Base-by-base conservation (phyloP, 2,113 vertebrate species). In the Eretmochelys imbricata region DNA sequence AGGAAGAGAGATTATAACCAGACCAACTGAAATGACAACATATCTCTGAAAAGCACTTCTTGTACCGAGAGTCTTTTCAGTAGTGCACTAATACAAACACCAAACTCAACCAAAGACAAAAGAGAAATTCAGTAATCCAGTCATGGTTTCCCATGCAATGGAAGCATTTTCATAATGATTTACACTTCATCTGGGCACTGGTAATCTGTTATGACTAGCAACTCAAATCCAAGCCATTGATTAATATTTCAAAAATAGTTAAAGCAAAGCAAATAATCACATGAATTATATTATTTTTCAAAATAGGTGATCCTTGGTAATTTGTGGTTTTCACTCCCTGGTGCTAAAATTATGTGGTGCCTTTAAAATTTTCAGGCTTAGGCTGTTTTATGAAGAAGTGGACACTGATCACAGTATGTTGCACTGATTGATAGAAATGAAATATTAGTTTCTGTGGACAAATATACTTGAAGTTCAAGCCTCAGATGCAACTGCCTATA, bases 221-320 rank as follows among this genome's bases (percentile, higher is more conserved):
- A 94, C 79, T 96, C 83, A 88, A 95, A 86, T 93, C 24, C 3
- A 95, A 94, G 94, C 84, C 96, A 95, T 78, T 51, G 93, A 94
- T 76, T 95, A 96, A 95, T 95, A 96, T 96, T 97, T 96, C 84
- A 98, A 80, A 96, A 97, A 96, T 86, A 76, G 97, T 95, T 96
- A 97, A 93, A 96, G 81, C 83, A 96, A 97, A 95, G 95, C 91
- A 97, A 97, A 96, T 97, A 94, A 97, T 97, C 97, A 97, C 89
- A 94, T 94, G 94, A 97, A 96, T 89, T 65, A 89, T 94, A 94
- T 96, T 97, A 96, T 97, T 97, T 95, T 97, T 96, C 88, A 97
- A 98, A 97, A 93, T 93, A 96, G 94, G 94, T 4, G 46, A 93
- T 96, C 87, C 55, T 95, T 83, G 62, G 89, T 90, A 94, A 97